Conservation (phyloP, 1,140 invertebrate species). For the Ptiloglossa arizonensis region DNA sequence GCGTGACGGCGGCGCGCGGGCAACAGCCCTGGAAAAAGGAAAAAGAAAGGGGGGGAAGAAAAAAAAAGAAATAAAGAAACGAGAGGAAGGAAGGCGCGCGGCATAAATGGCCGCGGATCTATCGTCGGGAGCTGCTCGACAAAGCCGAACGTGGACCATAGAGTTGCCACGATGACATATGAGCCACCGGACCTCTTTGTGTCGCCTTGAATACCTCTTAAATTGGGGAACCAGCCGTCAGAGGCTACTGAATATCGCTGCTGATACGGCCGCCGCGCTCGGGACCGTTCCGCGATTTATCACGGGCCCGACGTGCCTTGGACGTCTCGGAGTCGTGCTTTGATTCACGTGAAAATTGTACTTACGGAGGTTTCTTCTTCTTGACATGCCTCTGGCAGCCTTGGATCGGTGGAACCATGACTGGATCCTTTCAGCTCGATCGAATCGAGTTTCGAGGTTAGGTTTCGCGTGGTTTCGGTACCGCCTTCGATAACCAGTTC, state of each 20-base stretch:
- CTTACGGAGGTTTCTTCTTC: neutral
- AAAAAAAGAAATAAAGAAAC: neutral
- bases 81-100: conserved; percentile 1
- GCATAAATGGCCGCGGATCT: conserved; percentile 66
- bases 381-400: neutral
- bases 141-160: conserved; percentile 54
- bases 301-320: conserved; percentile 27
- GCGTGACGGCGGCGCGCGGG: neutral
- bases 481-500: too few species aligned
- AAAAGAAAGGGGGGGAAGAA: neutral
- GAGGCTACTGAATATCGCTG: conserved; percentile 68
- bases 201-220: conserved; percentile 77
- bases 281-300: conserved; percentile 65
- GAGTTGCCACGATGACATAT: conserved; percentile 77
- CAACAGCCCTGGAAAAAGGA: neutral
- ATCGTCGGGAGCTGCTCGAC: conserved; percentile 52
- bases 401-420: neutral
- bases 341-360: conserved; percentile 10
- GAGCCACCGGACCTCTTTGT: conserved; percentile 76
- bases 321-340: neutral
- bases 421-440: neutral
- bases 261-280: conserved; percentile 32
- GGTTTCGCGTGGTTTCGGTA: too few species aligned
- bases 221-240: conserved; percentile 72
- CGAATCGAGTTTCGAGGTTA: neutral